Base-by-base conservation (phyloP, 30 jellyfish, hydroid and myxozoan genomes). In the Clytia hemisphaerica region DNA sequence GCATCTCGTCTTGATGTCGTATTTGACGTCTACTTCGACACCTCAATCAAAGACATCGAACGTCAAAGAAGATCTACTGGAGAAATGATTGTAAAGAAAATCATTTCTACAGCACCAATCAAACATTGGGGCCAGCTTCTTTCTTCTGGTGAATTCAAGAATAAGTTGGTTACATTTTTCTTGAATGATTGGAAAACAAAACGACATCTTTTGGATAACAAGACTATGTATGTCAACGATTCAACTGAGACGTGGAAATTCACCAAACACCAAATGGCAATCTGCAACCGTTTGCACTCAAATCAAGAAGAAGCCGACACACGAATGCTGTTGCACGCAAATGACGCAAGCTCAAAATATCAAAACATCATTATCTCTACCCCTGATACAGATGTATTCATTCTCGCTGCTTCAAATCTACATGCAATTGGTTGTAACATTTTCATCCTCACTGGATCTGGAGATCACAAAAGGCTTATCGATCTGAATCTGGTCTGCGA, bases 1-100 rank as follows among this genome's bases (percentile, higher is more conserved):
- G 65, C 65, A 14, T 6, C 61, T 29, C 61, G 61, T 6, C 6
- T 59, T 9, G 73, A 59, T 59, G 73, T 59, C 16, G 73, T 32
- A 26, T 59, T 59, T 59, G 73, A 59, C 29, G 73, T 15, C 25
- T 59, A 59, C 62, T 26, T 14, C 16, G 73, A 59, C 24, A 14
- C 12, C 7, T 59, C 73, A 32, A 59, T 59, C 61, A 59, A 59
- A 24, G 29, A 59, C 25, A 24, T 59, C 25, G 73, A 59, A 32
- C n/a, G n/a, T n/a, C n/a, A n/a, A n/a, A n/a, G n/a, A n/a, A 59
- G 73, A 59, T 6, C 12, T 29, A 59, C 64, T 6, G 12, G 73
- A 6, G 53, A 42, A 42, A 42, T 42, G 12, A n/a, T n/a, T 42
- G 12, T 42, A 42, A 42, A 42, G 53, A 42, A 42, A 42, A 42